phyloP scores from a whole-genome alignment of 2,888 invertebrate species.

The Nudaria mundana region DNA sequence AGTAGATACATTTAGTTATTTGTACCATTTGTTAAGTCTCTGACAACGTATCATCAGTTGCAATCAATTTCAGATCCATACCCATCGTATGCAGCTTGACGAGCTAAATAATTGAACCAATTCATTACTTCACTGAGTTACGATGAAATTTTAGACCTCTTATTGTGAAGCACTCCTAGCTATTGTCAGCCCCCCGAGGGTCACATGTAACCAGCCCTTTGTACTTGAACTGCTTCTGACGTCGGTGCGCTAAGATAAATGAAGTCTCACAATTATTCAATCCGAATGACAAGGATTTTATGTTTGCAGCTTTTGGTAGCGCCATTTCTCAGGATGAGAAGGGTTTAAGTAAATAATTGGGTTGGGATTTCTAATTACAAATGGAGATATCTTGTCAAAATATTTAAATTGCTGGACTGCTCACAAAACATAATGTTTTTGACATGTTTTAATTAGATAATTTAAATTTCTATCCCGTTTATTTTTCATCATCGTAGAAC shows the following conservation, averaged over 20 bases:
- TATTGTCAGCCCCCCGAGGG: slow-evolving; percentile 53
- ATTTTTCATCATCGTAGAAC: no score
- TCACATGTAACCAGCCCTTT: slow-evolving; percentile 62
- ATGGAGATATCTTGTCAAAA: no score
- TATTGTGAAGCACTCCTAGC: slow-evolving; percentile 44
- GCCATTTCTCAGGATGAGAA: background rate
- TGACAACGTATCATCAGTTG: slow-evolving; percentile 23
- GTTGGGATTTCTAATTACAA: no score
- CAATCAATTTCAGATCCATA: slow-evolving; percentile 27
- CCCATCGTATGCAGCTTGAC: slow-evolving; percentile 35
- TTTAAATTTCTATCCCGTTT: no score
- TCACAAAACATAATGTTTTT: no score
- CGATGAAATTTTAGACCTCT: slow-evolving; percentile 51
- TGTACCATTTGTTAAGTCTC: slow-evolving; percentile 9
- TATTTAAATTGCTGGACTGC: no score
- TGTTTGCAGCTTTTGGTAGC: slow-evolving; percentile 8
- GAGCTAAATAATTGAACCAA: slow-evolving; percentile 40
- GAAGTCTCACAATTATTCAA: slow-evolving; percentile 64
- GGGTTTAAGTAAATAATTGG: background rate
- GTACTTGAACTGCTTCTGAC: slow-evolving; percentile 63
- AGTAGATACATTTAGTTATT: no score
- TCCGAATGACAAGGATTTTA: slow-evolving; percentile 31
- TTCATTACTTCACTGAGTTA: slow-evolving; percentile 43
- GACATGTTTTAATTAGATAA: no score
- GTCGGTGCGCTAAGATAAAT: slow-evolving; percentile 64